Evolutionary conservation across 2,113 vertebrate species (phyloP), one percentile per base, ranked within the genome.

Genomic region (Dendrocopos noguchii): DNA sequence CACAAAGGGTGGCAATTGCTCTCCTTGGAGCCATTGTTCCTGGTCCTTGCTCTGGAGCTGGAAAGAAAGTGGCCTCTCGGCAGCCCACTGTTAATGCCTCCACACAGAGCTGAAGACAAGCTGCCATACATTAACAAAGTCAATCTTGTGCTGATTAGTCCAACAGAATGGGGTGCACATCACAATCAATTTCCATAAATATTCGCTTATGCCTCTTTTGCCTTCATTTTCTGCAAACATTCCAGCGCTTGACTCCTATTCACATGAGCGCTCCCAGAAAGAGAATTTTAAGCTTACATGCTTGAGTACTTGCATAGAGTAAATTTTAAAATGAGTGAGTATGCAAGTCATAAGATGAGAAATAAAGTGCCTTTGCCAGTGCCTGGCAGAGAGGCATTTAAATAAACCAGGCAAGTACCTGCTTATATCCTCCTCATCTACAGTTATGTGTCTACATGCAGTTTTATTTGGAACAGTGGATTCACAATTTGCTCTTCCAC

Each of bases 221-320:
- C 91, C 94, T 90, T 89, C 87, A 60, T 87, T 93, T 87, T 85
- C 89, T 5, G 1, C 95, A 92, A 79, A 84, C 81, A 85, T 82
- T 87, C 67, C 59, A 95, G 84, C 56, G 59, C 92, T 89, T 93
- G 78, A 87, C 87, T 96, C 72, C 44, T 79, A 55, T 89, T 84
- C 89, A 95, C 81, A 89, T 82, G 91, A 92, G 66, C 1, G 55
- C 33, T 94, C 31, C 19, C 81, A 92, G 88, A 92, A 94, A 96
- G 85, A 80, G 87, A 82, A 76, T 87, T 74, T 89, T 89, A 92
- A 94, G 92, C 60, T 88, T 95, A 89, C 78, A 94, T 91, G 92
- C 88, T 80, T 93, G 80, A 96, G 56, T 81, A 92, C 92, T 92
- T 94, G 77, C 94, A 93, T 80, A 82, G 7, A 92, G 94, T 67